A percentile compares a stretch with the other conserved stretches of the same genome.
phyloP scores from a whole-genome alignment of 2,888 invertebrate species.

The Tethea ocularis region DNA sequence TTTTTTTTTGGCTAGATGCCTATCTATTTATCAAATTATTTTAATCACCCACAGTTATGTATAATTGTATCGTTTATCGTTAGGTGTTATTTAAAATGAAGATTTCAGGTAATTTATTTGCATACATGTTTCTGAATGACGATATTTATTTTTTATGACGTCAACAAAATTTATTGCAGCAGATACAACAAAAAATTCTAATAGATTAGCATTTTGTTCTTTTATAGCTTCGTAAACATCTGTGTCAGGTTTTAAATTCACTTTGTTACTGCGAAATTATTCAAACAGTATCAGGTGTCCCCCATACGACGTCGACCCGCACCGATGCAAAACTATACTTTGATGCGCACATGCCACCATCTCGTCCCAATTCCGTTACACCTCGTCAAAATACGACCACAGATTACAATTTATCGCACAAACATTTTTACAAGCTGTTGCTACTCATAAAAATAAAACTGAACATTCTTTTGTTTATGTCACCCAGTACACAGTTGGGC shows the following conservation, averaged over 20 bases:
- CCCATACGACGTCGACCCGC: constrained; percentile 50
- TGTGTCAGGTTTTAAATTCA: constrained; percentile 65
- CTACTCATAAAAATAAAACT: constrained; percentile 38
- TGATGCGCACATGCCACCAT: constrained; percentile 44
- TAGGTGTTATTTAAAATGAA: too few relatives aligned
- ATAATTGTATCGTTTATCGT: too few relatives aligned
- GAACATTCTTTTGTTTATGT: constrained; percentile 51
- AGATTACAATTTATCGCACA: constrained; percentile 40
- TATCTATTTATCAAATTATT: too few relatives aligned
- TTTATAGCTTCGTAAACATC: constrained; percentile 65
- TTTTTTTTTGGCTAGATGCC: too few relatives aligned
- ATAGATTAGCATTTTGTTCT: constrained; percentile 30
- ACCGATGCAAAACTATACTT: constrained; percentile 50
- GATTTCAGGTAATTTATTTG: too few relatives aligned
- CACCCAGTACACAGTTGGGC: constrained; percentile 42
- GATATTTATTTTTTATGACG: too few relatives aligned
- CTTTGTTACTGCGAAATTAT: constrained; percentile 73
- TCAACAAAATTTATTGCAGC: not conserved
- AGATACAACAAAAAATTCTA: constrained; percentile 1
- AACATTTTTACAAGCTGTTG: constrained; percentile 44
- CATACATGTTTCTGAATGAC: too few relatives aligned
- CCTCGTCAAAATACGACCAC: constrained; percentile 36
- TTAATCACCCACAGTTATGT: too few relatives aligned
- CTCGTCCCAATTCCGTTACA: constrained; percentile 40
- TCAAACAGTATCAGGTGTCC: constrained; percentile 75